These are phyloP conservation scores for Gyps fulvus DNA, from an alignment of 2,113 vertebrate genomes.

Conservation along the genomic window DNA sequence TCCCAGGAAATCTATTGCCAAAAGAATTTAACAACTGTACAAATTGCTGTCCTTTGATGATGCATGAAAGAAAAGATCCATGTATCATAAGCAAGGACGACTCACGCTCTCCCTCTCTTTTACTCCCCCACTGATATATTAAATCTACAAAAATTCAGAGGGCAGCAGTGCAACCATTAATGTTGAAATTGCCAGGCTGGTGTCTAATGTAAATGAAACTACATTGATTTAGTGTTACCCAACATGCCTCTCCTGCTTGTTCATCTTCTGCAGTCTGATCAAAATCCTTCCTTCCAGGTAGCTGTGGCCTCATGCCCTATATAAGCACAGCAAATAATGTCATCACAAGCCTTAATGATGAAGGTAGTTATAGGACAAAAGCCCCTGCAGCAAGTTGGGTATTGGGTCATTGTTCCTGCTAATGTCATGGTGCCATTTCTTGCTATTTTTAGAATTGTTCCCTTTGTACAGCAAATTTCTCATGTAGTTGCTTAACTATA, in stretches of 20 bases:
- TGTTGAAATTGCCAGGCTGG: background rate
- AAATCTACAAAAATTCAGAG: slow-evolving; percentile 42
- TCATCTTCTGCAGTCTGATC: slow-evolving; percentile 27
- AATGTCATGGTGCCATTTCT: slow-evolving; percentile 33
- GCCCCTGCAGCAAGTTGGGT: slow-evolving; percentile 30
- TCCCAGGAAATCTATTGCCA: background rate
- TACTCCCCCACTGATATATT: background rate
- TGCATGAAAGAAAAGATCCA: background rate
- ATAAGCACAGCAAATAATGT: slow-evolving; percentile 34
- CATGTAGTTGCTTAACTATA: background rate
- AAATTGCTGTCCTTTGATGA: background rate
- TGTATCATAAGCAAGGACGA: background rate
- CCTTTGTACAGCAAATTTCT: slow-evolving; percentile 21
- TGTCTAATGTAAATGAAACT: slow-evolving; percentile 55
- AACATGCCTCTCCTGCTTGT: background rate
- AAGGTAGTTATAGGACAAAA: slow-evolving; percentile 14
- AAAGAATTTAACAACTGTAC: background rate
- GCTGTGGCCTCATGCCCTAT: slow-evolving; percentile 15
- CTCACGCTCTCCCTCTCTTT: background rate
- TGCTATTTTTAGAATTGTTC: slow-evolving; percentile 19
- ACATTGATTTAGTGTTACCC: slow-evolving; percentile 42
- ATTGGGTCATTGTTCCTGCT: slow-evolving; percentile 52
- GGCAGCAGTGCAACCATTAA: background rate
- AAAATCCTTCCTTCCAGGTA: slow-evolving; percentile 30
- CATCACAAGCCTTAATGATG: slow-evolving; percentile 24